Evolutionary conservation across 2,888 invertebrate species (phyloP).

Genomic region (Listrodromus nycthemerus): DNA sequence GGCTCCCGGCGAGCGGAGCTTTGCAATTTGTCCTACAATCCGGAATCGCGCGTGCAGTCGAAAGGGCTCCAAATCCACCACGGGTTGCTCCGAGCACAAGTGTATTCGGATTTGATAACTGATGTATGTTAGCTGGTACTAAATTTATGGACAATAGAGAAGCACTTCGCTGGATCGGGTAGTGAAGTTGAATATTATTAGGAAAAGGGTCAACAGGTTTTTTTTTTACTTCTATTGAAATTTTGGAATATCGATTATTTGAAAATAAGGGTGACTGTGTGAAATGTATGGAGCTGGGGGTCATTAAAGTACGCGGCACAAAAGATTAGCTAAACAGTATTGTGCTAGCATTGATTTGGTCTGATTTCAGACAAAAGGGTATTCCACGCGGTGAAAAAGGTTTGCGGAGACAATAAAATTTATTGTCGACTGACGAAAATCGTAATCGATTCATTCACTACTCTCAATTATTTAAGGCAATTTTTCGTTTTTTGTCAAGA

Average conservation of each 20-base stretch:
- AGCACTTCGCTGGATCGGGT: neutral
- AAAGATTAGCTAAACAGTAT: too few species aligned
- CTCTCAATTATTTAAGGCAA: too few species aligned
- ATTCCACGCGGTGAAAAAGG: too few species aligned
- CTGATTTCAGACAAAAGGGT: too few species aligned
- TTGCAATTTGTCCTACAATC: conserved; percentile 49
- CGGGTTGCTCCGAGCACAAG: neutral
- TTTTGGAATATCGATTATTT: neutral
- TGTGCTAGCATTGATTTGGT: too few species aligned
- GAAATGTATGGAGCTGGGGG: neutral
- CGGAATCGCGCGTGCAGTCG: conserved; percentile 2
- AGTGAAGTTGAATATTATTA: neutral
- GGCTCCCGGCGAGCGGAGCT: conserved; percentile 55
- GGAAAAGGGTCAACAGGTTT: conserved; percentile 6
- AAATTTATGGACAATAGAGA: neutral
- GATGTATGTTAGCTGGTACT: too few species aligned
- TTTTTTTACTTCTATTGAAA: neutral
- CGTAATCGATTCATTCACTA: too few species aligned
- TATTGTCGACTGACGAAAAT: too few species aligned
- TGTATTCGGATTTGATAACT: neutral
- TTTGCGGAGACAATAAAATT: too few species aligned
- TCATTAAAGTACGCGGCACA: too few species aligned
- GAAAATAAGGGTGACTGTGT: neutral
- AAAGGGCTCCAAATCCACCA: conserved; percentile 20
- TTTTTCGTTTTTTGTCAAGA: too few species aligned